Conservation (phyloP, 1,140 invertebrate species). For the Drosophila jambulina region DNA sequence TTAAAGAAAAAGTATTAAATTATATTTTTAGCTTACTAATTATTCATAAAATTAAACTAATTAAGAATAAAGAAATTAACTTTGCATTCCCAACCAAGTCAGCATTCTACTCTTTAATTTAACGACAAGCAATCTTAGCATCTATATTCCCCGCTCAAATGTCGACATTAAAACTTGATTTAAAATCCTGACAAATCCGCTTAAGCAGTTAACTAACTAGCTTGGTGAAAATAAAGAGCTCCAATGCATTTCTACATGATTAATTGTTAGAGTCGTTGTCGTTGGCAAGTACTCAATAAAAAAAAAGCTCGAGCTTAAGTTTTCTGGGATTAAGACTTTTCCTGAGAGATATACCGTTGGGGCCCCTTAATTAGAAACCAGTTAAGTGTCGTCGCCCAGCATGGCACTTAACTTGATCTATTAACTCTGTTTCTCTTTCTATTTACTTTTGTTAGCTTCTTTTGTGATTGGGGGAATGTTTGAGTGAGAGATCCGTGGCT, state of each 20-base stretch:
- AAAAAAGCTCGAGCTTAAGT: constrained; percentile 1
- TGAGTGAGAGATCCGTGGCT: constrained; percentile 18
- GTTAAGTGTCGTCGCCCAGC: constrained; percentile 45
- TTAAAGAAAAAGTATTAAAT: background rate
- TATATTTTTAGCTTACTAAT: background rate
- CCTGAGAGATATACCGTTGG: constrained; percentile 19
- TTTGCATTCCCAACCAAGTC: background rate
- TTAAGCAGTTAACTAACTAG: constrained; percentile 12
- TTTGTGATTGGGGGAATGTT: constrained; percentile 2
- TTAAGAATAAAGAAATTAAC: background rate
- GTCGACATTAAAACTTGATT: background rate
- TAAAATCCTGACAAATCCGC: constrained; percentile 28
- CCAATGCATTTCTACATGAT: background rate
- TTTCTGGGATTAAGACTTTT: constrained; percentile 42
- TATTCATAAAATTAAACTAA: background rate
- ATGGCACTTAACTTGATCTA: constrained; percentile 40
- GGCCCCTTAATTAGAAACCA: constrained; percentile 44
- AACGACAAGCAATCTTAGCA: background rate
- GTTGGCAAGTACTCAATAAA: constrained; percentile 15
- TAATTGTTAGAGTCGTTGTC: constrained; percentile 7
- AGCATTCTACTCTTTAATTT: background rate
- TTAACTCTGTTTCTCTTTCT: constrained; percentile 30
- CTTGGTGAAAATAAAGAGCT: constrained; percentile 23
- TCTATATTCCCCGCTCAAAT: background rate
- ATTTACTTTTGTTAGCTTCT: constrained; percentile 11